Conservation (phyloP, 1,140 invertebrate genomes). For the Drosophila tsacasi region DNA sequence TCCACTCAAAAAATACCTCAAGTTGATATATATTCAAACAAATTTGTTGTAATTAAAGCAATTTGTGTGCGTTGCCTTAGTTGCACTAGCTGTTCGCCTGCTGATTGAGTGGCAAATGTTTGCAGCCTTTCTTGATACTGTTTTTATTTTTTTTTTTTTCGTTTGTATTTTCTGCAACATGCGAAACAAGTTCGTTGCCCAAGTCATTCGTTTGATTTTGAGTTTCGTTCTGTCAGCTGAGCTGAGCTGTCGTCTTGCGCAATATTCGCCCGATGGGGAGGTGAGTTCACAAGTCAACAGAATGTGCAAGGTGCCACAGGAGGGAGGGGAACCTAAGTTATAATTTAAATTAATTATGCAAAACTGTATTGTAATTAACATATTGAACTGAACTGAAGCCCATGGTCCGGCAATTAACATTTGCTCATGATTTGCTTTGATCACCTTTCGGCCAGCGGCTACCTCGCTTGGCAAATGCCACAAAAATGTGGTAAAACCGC, state of each 20-base stretch:
- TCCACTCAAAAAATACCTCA: slow-evolving; percentile 33
- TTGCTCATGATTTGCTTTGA: slow-evolving; percentile 45
- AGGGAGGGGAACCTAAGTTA: slow-evolving; percentile 29
- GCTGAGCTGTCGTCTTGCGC: slow-evolving; percentile 47
- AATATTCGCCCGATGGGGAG: slow-evolving; percentile 44
- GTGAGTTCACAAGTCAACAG: slow-evolving; percentile 54
- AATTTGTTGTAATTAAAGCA: slow-evolving; percentile 83
- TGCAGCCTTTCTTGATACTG: slow-evolving; percentile 36
- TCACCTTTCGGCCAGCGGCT: slow-evolving; percentile 44
- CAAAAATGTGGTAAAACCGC: slow-evolving; percentile 38
- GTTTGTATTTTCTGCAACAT: slow-evolving; percentile 47
- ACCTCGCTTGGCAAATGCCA: slow-evolving; percentile 33
- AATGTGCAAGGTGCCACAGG: slow-evolving; percentile 14
- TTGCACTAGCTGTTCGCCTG: slow-evolving; percentile 46
- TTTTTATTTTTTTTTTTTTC: slow-evolving; percentile 41
- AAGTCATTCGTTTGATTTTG: slow-evolving; percentile 65
- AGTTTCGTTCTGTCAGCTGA: slow-evolving; percentile 65
- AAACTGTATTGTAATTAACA: slow-evolving; percentile 55
- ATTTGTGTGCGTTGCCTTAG: slow-evolving; percentile 76
- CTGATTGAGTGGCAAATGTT: slow-evolving; percentile 81
- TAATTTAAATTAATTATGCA: slow-evolving; percentile 79
- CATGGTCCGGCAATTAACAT: slow-evolving; percentile 50
- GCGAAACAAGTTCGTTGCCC: slow-evolving; percentile 78
- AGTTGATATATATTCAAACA: slow-evolving; percentile 73
- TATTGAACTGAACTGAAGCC: slow-evolving; percentile 29